Evolutionary conservation across 2,888 invertebrate genomes (phyloP).

Genomic region (Mythimna albipuncta): DNA sequence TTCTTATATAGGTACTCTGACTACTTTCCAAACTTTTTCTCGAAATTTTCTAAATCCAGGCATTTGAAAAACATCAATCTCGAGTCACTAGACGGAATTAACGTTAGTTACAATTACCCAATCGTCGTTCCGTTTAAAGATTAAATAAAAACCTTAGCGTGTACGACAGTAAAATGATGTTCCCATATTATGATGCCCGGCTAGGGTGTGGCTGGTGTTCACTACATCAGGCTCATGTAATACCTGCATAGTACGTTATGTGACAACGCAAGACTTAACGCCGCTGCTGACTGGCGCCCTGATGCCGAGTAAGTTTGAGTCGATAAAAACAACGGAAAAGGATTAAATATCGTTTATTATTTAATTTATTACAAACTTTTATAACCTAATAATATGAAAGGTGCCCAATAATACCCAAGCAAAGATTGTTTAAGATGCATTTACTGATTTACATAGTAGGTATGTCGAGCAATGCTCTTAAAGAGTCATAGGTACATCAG

Average conservation of each 20-base stretch:
- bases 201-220: no score
- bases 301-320: background rate
- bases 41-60: no score
- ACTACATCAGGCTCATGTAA: no score
- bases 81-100: no score
- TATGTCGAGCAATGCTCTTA: conserved; percentile 10
- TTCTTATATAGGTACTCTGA: no score
- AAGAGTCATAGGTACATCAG: background rate
- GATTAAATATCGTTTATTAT: conserved; percentile 30
- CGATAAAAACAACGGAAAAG: conserved; percentile 16
- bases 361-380: conserved; percentile 8
- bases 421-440: background rate
- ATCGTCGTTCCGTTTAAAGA: no score
- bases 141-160: no score
- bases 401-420: background rate
- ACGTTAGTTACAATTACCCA: no score
- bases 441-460: background rate
- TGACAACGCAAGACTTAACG: background rate
- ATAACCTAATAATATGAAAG: background rate
- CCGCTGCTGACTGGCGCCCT: background rate
- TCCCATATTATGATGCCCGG: no score
- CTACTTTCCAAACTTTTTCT: no score
- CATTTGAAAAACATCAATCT: no score
- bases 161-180: no score
- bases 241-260: conserved; percentile 19